Evolutionary conservation across 2,113 vertebrate genomes (phyloP).

Genomic region (Bostrychus sinensis): DNA sequence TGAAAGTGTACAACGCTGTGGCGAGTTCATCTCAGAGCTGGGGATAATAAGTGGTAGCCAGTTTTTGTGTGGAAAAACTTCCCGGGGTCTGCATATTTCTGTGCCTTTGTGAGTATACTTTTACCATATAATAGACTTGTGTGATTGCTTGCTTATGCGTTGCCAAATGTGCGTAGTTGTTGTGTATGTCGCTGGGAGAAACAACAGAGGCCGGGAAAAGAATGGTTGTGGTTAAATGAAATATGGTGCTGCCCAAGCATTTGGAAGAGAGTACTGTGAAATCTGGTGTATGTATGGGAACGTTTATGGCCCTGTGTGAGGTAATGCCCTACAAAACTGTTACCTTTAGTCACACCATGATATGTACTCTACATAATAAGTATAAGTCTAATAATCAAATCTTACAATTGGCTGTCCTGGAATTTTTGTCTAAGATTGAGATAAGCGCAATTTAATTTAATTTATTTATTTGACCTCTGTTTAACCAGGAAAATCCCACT

Average conservation of each 20-base stretch:
- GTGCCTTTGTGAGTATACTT: constrained; percentile 75
- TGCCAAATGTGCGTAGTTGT: constrained; percentile 31
- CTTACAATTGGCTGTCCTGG: too few relatives aligned
- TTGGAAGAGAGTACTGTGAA: constrained; percentile 46
- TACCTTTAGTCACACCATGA: neutral
- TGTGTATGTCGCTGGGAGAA: constrained; percentile 28
- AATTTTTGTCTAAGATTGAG: too few relatives aligned
- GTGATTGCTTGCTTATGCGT: constrained; percentile 69
- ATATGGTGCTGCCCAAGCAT: constrained; percentile 42
- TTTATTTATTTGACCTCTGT: too few relatives aligned
- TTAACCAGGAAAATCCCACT: too few relatives aligned
- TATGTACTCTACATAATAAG: too few relatives aligned
- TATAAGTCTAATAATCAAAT: too few relatives aligned
- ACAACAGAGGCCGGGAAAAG: constrained; percentile 36
- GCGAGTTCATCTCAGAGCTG: constrained; percentile 41
- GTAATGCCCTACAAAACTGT: neutral
- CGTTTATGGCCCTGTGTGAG: constrained; percentile 33
- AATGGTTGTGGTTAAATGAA: constrained; percentile 55
- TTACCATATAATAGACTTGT: constrained; percentile 67
- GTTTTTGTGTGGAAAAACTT: constrained; percentile 65
- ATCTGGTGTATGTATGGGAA: constrained; percentile 41
- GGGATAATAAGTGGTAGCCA: constrained; percentile 58
- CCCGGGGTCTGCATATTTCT: constrained; percentile 70
- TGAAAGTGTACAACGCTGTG: constrained; percentile 36
- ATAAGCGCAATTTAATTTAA: too few relatives aligned